Percentiles rank a stretch among this genome's conserved stretches.
Evolutionary conservation across 2,888 invertebrate genomes (phyloP).

Genomic region (Andricus curvator): DNA sequence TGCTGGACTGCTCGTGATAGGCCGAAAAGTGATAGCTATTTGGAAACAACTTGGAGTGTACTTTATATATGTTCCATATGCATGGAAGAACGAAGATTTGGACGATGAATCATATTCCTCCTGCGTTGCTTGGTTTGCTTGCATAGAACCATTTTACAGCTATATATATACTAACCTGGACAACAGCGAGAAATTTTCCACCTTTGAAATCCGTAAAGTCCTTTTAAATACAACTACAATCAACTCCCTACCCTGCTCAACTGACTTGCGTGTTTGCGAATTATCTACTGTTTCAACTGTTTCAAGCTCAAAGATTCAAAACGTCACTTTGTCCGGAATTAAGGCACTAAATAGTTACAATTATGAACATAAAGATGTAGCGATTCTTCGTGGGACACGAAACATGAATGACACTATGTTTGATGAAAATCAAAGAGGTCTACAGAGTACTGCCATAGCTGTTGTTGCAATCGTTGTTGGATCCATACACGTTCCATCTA

Average conservation of each 20-base stretch:
- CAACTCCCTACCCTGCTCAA: conserved; percentile 69
- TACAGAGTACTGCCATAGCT: conserved; percentile 81
- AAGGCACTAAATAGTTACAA: neutral
- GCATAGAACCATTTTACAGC: conserved; percentile 67
- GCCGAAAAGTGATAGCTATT: conserved; percentile 65
- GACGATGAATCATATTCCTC: conserved; percentile 56
- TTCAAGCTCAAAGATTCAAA: conserved; percentile 47
- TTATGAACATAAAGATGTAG: conserved; percentile 64
- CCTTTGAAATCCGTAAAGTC: conserved; percentile 64
- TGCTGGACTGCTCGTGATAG: conserved; percentile 68
- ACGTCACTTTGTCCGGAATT: neutral
- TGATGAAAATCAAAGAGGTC: conserved; percentile 60
- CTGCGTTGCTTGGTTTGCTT: conserved; percentile 73
- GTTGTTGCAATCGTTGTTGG: conserved; percentile 82
- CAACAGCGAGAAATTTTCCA: conserved; percentile 65
- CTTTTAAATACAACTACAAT: conserved; percentile 65
- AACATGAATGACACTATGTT: conserved; percentile 64
- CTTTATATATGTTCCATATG: conserved; percentile 70
- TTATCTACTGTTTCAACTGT: conserved; percentile 55
- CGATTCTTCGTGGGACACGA: conserved; percentile 61
- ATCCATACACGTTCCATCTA: conserved; percentile 80
- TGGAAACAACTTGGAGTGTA: conserved; percentile 72
- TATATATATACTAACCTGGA: conserved; percentile 65
- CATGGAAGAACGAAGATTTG: conserved; percentile 60
- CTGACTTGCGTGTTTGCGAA: conserved; percentile 57